Evolutionary conservation across 2,797 vertebrate genomes (phyloP), one percentile per base, ranked within the genome.

Genomic region (Sphenopsis melanotis): DNA sequence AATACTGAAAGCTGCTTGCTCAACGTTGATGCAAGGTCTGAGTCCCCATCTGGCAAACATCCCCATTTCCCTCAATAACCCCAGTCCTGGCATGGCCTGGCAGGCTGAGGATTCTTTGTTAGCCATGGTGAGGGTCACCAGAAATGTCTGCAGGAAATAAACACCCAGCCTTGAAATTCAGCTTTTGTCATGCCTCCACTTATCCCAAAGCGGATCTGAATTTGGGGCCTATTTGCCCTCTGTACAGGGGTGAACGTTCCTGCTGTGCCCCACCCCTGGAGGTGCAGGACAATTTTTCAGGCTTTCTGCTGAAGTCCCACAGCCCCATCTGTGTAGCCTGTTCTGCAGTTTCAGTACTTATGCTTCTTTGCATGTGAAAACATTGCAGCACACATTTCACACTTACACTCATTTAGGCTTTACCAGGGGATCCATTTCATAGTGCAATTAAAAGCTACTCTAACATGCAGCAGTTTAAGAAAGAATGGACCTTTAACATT

Each of bases 241-340:
- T 41, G 50, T 10, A 29, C 29, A 60, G 36, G 37, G 5, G 12
- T 23, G 47, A 56, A 76, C 0, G 0, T 42, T 24, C 27, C 12
- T n/a, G 12, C 55, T 0, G 0, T 50, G 46, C 5, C 19, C 10
- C 12, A 47, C 5, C 24, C 10, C 8, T 1, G 0, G 5, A 63
- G 30, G 17, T 50, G 6, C 34, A 50, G 7, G 72, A 37, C 49
- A 37, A 27, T 30, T 59, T 53, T 59, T n/a, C 59, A 66, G 24
- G 39, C 24, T 79, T 64, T 44, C 77, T 82, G 12, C 7, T 26
- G 19, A 76, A 52, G 16, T 70, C 60, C 75, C 49, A 34, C 37
- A 46, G 75, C 39, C 64, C 6, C n/a, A 23, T 42, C 76, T 66
- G 19, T 34, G 52, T 32, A 61, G 50, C 46, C 15, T 11, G 15